These are phyloP conservation scores for Eledona agricola DNA, from an alignment of 2,888 invertebrate species.

Conservation along the genomic window DNA sequence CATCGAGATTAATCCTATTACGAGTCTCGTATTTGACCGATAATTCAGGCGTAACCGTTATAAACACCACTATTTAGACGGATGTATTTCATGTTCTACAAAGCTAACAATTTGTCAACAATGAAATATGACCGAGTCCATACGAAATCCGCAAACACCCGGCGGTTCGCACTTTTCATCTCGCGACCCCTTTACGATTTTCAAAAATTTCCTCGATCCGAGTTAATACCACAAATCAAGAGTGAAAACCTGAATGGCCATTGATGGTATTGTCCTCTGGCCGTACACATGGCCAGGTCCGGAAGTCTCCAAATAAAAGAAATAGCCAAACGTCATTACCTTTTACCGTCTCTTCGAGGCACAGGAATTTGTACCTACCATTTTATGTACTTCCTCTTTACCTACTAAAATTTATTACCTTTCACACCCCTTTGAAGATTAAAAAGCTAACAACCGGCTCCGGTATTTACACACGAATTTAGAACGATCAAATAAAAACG, in stretches of 20 bases:
- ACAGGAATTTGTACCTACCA: slow-evolving; percentile 34
- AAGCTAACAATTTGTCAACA: slow-evolving; percentile 51
- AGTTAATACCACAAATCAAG: slow-evolving; percentile 34
- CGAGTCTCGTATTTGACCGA: slow-evolving; percentile 55
- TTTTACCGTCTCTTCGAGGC: slow-evolving; percentile 31
- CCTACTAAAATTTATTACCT: slow-evolving; percentile 25
- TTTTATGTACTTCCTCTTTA: slow-evolving; percentile 39
- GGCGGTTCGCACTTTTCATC: background rate
- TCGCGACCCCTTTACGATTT: background rate
- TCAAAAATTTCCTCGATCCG: slow-evolving; percentile 12
- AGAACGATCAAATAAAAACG: slow-evolving; percentile 36
- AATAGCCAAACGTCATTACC: slow-evolving; percentile 37
- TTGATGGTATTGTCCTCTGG: slow-evolving; percentile 23
- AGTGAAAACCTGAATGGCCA: slow-evolving; percentile 32
- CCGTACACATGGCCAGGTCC: slow-evolving; percentile 28
- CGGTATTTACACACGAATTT: slow-evolving; percentile 33
- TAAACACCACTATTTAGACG: slow-evolving; percentile 57
- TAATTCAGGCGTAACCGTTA: slow-evolving; percentile 56
- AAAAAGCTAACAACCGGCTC: slow-evolving; percentile 36
- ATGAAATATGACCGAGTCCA: slow-evolving; percentile 28
- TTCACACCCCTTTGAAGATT: slow-evolving; percentile 35
- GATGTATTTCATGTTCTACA: slow-evolving; percentile 50
- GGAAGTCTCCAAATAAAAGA: slow-evolving; percentile 38
- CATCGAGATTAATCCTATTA: slow-evolving; percentile 57
- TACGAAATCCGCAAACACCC: slow-evolving; percentile 10